Evolutionary conservation across 2,797 vertebrate genomes (phyloP), one percentile per base, ranked within the genome.

Genomic region (Lagorchestes hirsutus): DNA sequence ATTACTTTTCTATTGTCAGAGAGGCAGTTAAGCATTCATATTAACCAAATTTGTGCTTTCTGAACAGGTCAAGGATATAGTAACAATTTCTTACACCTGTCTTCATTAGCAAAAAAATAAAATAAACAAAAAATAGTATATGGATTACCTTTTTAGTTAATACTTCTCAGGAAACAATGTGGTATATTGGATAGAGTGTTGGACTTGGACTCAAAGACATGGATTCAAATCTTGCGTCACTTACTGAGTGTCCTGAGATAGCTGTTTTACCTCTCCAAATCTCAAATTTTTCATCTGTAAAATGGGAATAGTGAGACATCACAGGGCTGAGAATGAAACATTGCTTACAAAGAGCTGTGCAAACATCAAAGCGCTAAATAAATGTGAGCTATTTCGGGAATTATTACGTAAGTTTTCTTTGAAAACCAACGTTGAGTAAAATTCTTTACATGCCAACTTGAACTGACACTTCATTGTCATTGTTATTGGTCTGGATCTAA

Each of bases 41-140:
- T 8, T 93, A 90, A 92, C 94, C 54, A 55, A 34, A 8, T 67
- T 90, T 95, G 95, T 57, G 82, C 93, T 55, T 67, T 94, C 56
- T 91, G 91, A 92, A 55, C 54, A 56, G 46, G 92, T 82, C 93
- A 14, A n/a, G 59, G 92, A 94, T 27, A 87, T 94, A 16, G 92
- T 91, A 58, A 62, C 54, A 16, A 55, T 93, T 91, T 54, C 91
- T 29, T 55, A 27, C 90, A 31, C 13, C 54, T 96, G 55, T 1
- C 82, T 11, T 27, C 54, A 52, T 92, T 93, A 22, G 59, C 82
- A 58, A 90, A 54, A 91, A 90, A 3, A 62, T 52, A 52, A 52
- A 67, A 74, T 22, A 40, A 40, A 40, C 34, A 29, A n/a, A 62
- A 27, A n/a, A n/a, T 11, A 52, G 24, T 31, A 67, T 18, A 50